These are phyloP conservation scores for Nemotelus nigrinus DNA, from an alignment of 2,888 invertebrate species.

Conservation along the genomic window DNA sequence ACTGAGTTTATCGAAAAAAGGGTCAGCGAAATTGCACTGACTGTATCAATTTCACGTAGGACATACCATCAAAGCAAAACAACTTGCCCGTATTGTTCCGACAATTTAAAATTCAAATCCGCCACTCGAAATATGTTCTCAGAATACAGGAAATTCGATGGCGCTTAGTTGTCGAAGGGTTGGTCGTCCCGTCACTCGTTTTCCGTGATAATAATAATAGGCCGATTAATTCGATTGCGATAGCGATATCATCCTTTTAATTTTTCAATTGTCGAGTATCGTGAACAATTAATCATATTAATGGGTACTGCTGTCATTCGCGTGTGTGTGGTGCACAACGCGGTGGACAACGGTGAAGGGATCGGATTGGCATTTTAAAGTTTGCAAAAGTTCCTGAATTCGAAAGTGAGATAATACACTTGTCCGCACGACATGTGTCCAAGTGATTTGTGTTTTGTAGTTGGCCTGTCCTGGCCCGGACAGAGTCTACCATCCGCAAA, in stretches of 20 bases:
- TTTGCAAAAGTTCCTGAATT: constrained; percentile 32
- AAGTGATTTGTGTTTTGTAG: constrained; percentile 32
- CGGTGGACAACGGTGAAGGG: neutral
- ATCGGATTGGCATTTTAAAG: neutral
- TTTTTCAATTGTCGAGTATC: constrained; percentile 48
- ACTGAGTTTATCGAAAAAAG: neutral
- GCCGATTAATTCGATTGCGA: constrained; percentile 47
- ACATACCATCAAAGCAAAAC: constrained; percentile 3
- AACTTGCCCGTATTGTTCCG: constrained; percentile 39
- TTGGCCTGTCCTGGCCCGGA: constrained; percentile 8
- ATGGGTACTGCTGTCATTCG: constrained; percentile 26
- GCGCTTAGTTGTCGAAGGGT: no score
- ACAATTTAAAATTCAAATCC: constrained; percentile 48
- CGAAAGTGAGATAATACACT: constrained; percentile 43
- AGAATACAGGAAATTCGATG: neutral
- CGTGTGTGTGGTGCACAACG: neutral
- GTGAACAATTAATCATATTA: constrained; percentile 50
- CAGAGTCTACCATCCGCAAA: neutral
- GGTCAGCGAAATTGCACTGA: constrained; percentile 8
- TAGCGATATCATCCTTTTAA: constrained; percentile 45
- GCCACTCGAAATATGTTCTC: constrained; percentile 46
- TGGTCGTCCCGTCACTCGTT: no score
- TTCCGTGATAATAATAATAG: constrained; percentile 34
- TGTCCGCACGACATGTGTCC: constrained; percentile 49
- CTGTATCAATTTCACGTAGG: constrained; percentile 18